Conservation (phyloP, 2,888 invertebrate species). For the Chloromyia formosa region DNA sequence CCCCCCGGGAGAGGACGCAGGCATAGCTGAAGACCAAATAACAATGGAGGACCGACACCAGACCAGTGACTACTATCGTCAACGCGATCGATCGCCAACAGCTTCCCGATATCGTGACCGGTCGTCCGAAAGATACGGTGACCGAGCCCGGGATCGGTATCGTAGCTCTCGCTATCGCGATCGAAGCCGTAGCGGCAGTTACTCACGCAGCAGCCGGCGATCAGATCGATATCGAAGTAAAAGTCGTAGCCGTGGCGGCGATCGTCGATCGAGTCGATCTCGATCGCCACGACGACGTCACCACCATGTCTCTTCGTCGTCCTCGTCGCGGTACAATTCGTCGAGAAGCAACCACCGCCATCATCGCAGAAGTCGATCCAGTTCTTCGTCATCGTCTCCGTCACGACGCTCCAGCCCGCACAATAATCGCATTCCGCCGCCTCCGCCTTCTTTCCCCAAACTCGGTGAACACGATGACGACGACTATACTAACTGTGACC, state of each 20-base stretch:
- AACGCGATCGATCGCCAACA: background rate
- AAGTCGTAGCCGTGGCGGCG: constrained; percentile 8
- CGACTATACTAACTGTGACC: background rate
- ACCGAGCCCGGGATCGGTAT: constrained; percentile 36
- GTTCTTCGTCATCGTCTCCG: constrained; percentile 49
- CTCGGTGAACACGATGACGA: background rate
- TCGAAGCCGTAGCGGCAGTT: constrained; percentile 22
- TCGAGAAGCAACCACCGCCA: constrained; percentile 6
- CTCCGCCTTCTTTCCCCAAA: background rate
- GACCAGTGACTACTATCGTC: constrained; percentile 4
- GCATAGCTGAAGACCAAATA: background rate
- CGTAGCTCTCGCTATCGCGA: constrained; percentile 40
- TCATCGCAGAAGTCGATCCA: constrained; percentile 48
- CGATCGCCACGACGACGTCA: constrained; percentile 28
- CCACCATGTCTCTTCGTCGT: background rate
- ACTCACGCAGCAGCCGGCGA: constrained; percentile 35
- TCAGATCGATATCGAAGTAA: constrained; percentile 20
- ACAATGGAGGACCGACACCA: constrained; percentile 11
- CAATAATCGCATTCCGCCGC: background rate
- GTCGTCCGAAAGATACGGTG: constrained; percentile 46
- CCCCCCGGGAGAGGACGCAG: background rate
- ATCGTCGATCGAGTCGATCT: constrained; percentile 30
- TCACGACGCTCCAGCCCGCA: constrained; percentile 27
- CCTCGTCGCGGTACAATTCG: constrained; percentile 7
- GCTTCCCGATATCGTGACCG: constrained; percentile 47